Conservation (phyloP, 2,888 invertebrate species). For the Nymphalis polychloros region DNA sequence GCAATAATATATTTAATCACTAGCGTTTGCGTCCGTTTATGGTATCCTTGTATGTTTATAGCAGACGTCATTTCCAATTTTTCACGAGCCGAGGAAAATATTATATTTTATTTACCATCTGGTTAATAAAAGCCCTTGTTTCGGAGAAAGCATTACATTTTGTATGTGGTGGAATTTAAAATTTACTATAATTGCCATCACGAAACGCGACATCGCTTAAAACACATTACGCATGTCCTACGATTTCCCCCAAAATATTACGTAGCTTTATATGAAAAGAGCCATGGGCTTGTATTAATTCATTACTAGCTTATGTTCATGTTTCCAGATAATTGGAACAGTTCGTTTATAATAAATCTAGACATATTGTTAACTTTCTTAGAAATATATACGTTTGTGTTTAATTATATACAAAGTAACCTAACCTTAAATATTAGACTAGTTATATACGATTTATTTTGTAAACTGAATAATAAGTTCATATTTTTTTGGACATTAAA, state of each 20-base stretch:
- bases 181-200: slow-evolving; percentile 21
- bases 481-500: no score
- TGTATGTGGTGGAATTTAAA: slow-evolving; percentile 18
- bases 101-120: slow-evolving; percentile 18
- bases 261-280: background rate
- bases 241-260: slow-evolving; percentile 10
- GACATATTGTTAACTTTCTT: no score
- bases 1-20: no score
- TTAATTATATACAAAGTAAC: no score
- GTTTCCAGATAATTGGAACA: no score
- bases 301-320: no score
- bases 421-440: no score
- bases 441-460: no score
- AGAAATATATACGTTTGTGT: no score
- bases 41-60: background rate
- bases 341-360: no score
- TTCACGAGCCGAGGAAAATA: background rate
- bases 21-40: background rate
- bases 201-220: slow-evolving; percentile 10
- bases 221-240: slow-evolving; percentile 4
- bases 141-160: slow-evolving; percentile 15
- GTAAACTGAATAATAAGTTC: no score
- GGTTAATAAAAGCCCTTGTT: slow-evolving; percentile 19
- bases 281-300: background rate
- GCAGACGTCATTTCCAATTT: background rate